Evolutionary conservation across 2,888 invertebrate species (phyloP).

Genomic region (Dorcus parallelipipedus): DNA sequence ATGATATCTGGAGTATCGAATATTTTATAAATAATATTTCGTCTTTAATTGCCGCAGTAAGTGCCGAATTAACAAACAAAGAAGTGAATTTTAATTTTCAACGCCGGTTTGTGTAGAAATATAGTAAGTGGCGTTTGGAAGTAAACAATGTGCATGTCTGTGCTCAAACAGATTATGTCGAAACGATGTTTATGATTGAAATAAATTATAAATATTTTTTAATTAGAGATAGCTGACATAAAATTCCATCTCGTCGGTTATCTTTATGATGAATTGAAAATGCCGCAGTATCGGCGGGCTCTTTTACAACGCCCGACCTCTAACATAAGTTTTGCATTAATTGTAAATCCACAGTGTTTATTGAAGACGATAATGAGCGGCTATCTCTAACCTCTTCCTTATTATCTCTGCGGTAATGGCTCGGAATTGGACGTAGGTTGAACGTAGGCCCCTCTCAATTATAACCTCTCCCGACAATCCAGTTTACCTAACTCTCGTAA

Average conservation of each 20-base stretch:
- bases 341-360: slow-evolving; percentile 26
- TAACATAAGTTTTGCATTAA: slow-evolving; percentile 30
- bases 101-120: no score
- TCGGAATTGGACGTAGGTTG: slow-evolving; percentile 28
- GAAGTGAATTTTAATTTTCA: background rate
- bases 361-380: slow-evolving; percentile 24
- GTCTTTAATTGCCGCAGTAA: no score
- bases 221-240: slow-evolving; percentile 10
- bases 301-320: slow-evolving; percentile 28
- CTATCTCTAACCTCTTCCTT: slow-evolving; percentile 35
- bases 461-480: slow-evolving; percentile 1
- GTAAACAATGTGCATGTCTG: slow-evolving; percentile 8
- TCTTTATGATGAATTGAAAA: slow-evolving; percentile 20
- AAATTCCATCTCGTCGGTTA: slow-evolving; percentile 10
- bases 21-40: no score
- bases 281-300: slow-evolving; percentile 15
- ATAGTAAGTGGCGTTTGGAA: background rate
- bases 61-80: background rate
- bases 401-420: slow-evolving; percentile 30
- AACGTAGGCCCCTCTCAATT: slow-evolving; percentile 3
- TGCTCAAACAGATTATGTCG: slow-evolving; percentile 1
- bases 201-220: slow-evolving; percentile 14
- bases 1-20: slow-evolving; percentile 9
- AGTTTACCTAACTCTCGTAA: no score
- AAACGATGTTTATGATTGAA: slow-evolving; percentile 13